Percentiles rank a stretch among this genome's conserved stretches.
Evolutionary conservation across 2,113 vertebrate genomes (phyloP).

Genomic region (Marmota flaviventris): DNA sequence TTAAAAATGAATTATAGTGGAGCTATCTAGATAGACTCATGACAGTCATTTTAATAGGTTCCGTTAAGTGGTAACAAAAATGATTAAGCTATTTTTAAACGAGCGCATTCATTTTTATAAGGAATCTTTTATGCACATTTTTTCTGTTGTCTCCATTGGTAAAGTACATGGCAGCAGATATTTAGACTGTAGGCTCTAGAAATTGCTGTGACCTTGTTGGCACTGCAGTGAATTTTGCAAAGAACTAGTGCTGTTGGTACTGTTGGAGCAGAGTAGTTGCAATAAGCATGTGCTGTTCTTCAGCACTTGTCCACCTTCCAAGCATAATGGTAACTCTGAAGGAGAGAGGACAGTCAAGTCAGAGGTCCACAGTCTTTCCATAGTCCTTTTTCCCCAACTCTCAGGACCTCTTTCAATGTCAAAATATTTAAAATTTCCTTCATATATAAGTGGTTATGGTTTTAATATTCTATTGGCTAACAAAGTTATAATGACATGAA

Average conservation of each 20-base stretch:
- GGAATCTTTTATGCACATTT: constrained; percentile 11
- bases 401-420: neutral
- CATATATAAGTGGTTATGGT: neutral
- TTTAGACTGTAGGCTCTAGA: neutral
- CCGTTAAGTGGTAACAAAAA: constrained; percentile 52
- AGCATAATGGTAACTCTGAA: neutral
- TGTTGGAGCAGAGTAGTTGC: neutral
- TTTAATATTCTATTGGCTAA: constrained; percentile 2
- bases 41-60: constrained; percentile 60
- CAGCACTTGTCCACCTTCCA: neutral
- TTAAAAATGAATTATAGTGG: constrained; percentile 73
- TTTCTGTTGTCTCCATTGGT: neutral
- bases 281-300: fast-evolving
- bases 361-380: neutral
- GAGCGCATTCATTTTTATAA: constrained; percentile 44
- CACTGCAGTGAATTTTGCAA: neutral
- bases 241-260: neutral
- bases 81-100: constrained; percentile 67
- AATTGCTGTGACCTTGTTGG: neutral
- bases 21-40: constrained; percentile 30
- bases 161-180: neutral
- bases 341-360: neutral
- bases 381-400: neutral
- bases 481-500: neutral
- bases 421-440: constrained; percentile 24